phyloP scores from a whole-genome alignment of 2,797 vertebrate genomes.

The Xenops minutus region DNA sequence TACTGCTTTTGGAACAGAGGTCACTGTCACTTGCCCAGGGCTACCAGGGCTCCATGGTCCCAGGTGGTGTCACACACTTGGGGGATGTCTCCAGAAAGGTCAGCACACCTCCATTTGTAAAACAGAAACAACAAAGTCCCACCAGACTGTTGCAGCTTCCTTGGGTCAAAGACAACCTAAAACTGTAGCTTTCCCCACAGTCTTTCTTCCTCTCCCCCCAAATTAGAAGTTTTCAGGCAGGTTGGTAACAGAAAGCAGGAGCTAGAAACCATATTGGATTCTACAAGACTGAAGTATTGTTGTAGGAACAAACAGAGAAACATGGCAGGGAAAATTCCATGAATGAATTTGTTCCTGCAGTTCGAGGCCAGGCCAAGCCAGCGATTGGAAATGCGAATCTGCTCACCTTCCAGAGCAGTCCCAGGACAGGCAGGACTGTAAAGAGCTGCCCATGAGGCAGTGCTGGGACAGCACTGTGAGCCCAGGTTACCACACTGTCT shows the following conservation, averaged over 20 bases:
- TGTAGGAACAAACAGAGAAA: not conserved
- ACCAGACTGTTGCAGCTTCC: not conserved
- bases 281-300: not conserved
- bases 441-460: not conserved
- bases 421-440: not conserved
- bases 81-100: not conserved
- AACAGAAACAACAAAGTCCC: not conserved
- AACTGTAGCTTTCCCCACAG: not conserved
- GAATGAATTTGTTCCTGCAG: not conserved
- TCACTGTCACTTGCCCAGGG: not conserved
- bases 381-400: fast-evolving
- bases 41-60: not conserved
- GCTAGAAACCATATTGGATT: not conserved
- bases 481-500: not conserved
- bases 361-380: not conserved
- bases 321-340: not conserved
- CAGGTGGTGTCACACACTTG: fast-evolving
- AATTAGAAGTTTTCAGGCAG: not conserved
- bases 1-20: not conserved
- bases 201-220: not conserved
- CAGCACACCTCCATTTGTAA: not conserved
- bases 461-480: not conserved
- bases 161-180: not conserved
- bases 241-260: not conserved
- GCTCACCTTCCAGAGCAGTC: not conserved